Base-by-base conservation (phyloP, 2,888 invertebrate genomes). In the Antitype chi region DNA sequence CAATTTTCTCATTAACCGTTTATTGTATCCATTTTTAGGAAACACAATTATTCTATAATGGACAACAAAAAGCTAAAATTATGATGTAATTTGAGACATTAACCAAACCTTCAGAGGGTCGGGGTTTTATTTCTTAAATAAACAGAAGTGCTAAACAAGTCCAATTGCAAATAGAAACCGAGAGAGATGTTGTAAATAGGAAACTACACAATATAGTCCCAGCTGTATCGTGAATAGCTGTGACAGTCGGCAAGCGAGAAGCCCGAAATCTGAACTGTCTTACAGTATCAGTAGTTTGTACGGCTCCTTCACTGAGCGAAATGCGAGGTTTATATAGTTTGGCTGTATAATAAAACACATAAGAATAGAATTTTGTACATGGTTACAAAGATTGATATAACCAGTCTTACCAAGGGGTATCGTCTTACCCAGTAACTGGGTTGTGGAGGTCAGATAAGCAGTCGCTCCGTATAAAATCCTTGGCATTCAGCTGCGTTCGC, bases 171-270 rank as follows among this genome's bases (percentile, higher is more conserved):
- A 73, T 80, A 43, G 70, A 70, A 78, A 62, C 70, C 64, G 23
- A 64, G 49, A 49, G 38, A 57, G 52, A 72, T 80, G 23, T 63
- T 62, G 63, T 64, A 79, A 71, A 63, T 52, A 55, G 52, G 62
- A 32, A 71, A 55, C 62, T 63, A 71, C 77, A 63, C 49, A 70
- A 69, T 63, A 47, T 53, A 28, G 73, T 80, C 78, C 52, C 78
- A 78, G 80, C 52, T 80, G 63, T 52, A 72, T 64, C n/a, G 57
- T 59, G 80, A 79, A 57, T 72, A 57, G 72, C 72, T 63, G 63
- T 64, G 68, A 53, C 81, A 64, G 32, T 47, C 76, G 25, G 62
- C 62, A 47, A 64, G 32, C 68, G 57, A 75, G 63, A 25, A 63
- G 57, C 68, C 8, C 47, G n/a, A 68, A 81, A 80, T 68, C 68